A percentile compares a stretch with the other conserved stretches of the same genome.
Evolutionary conservation across 2,797 vertebrate genomes (phyloP).

Genomic region (Anomalospiza imberbis): DNA sequence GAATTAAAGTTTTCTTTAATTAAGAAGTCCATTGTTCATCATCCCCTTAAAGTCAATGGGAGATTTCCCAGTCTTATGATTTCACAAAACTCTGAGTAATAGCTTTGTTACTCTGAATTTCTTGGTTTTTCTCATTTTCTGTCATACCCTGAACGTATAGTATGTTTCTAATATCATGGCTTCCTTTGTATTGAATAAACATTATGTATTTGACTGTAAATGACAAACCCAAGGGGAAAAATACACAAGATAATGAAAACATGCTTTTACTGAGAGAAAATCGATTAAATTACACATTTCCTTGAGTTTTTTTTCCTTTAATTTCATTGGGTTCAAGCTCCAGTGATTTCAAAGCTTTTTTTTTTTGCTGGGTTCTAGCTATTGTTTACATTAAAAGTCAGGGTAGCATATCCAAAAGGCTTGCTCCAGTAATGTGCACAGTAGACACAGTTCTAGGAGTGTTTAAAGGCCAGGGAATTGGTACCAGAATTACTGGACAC

Average conservation of each 20-base stretch:
- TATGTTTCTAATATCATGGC: background rate
- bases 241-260: constrained; percentile 5
- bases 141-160: background rate
- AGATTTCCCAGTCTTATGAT: background rate
- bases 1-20: background rate
- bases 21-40: background rate
- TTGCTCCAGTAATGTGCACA: background rate
- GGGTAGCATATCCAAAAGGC: background rate
- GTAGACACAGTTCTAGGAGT: background rate
- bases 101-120: background rate
- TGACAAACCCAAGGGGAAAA: background rate
- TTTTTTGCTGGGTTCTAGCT: background rate
- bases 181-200: background rate
- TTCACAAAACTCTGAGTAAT: background rate
- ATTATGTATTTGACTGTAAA: constrained; percentile 3
- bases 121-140: constrained; percentile 5
- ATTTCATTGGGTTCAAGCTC: constrained; percentile 14
- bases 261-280: constrained; percentile 13
- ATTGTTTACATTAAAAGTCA: background rate
- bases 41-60: background rate
- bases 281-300: constrained; percentile 31
- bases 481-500: background rate
- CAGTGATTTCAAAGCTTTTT: background rate
- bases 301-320: background rate
- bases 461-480: background rate